These are phyloP conservation scores for Hypena proboscidalis DNA, from an alignment of 2,888 invertebrate genomes.

Conservation along the genomic window DNA sequence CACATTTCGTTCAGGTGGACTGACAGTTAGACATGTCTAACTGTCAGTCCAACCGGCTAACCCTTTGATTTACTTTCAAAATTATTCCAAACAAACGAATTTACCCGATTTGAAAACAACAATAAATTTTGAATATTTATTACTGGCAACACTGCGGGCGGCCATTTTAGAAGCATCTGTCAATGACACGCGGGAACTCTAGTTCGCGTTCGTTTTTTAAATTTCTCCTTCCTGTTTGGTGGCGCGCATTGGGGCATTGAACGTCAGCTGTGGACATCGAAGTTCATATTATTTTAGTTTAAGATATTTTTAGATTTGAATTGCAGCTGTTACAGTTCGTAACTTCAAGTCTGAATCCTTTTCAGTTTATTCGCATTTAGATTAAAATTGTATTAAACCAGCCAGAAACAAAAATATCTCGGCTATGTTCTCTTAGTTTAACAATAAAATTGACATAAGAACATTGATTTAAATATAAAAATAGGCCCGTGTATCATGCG, in stretches of 20 bases:
- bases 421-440: too few species aligned
- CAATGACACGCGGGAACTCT: conserved; percentile 55
- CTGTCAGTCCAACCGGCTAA: neutral
- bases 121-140: conserved; percentile 47
- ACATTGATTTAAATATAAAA: too few species aligned
- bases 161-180: conserved; percentile 61
- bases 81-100: conserved; percentile 1
- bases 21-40: neutral
- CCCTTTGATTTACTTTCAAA: neutral
- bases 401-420: too few species aligned
- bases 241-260: conserved; percentile 13
- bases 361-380: too few species aligned
- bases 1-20: too few species aligned
- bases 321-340: too few species aligned
- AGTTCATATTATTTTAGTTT: conserved; percentile 6
- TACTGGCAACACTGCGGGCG: conserved; percentile 42
- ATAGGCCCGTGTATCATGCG: too few species aligned
- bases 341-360: too few species aligned
- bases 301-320: neutral
- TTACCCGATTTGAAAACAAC: conserved; percentile 31
- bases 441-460: too few species aligned
- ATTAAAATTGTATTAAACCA: too few species aligned
- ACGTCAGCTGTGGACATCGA: conserved; percentile 5
- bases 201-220: conserved; percentile 52
- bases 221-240: conserved; percentile 48